Percentiles rank a stretch among this genome's conserved stretches.
These are phyloP conservation scores for Schizotus pectinicornis DNA, from an alignment of 2,888 invertebrate genomes.

Conservation along the genomic window DNA sequence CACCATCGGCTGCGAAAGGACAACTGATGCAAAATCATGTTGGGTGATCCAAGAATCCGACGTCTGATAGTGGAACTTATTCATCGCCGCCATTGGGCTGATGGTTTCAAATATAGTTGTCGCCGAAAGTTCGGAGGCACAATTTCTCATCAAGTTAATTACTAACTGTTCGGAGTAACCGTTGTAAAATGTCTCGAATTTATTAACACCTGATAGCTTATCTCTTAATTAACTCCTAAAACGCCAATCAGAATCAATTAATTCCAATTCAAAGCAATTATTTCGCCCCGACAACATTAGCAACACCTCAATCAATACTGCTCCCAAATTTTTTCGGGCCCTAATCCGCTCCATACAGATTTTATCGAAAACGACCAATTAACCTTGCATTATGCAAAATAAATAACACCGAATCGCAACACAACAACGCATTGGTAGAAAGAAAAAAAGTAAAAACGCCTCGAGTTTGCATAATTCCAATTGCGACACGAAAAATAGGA, in stretches of 20 bases:
- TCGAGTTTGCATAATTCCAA: background rate
- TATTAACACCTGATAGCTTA: too few relatives aligned
- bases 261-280: background rate
- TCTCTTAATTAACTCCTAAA: background rate
- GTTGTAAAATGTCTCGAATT: too few relatives aligned
- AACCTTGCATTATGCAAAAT: constrained; percentile 5
- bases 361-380: background rate
- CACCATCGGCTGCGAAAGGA: too few relatives aligned
- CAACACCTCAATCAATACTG: background rate
- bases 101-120: too few relatives aligned
- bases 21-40: too few relatives aligned
- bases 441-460: background rate
- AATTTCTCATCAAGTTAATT: too few relatives aligned
- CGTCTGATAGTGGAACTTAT: too few relatives aligned
- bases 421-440: background rate
- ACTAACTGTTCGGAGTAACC: too few relatives aligned
- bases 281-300: background rate
- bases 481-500: too few relatives aligned
- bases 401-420: background rate
- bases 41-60: too few relatives aligned
- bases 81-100: too few relatives aligned
- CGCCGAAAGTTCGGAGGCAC: too few relatives aligned
- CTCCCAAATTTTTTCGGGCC: background rate
- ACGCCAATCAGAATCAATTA: background rate
- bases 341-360: background rate